phyloP scores from a whole-genome alignment of 2,797 vertebrate species.

The Manis crassicaudata region DNA sequence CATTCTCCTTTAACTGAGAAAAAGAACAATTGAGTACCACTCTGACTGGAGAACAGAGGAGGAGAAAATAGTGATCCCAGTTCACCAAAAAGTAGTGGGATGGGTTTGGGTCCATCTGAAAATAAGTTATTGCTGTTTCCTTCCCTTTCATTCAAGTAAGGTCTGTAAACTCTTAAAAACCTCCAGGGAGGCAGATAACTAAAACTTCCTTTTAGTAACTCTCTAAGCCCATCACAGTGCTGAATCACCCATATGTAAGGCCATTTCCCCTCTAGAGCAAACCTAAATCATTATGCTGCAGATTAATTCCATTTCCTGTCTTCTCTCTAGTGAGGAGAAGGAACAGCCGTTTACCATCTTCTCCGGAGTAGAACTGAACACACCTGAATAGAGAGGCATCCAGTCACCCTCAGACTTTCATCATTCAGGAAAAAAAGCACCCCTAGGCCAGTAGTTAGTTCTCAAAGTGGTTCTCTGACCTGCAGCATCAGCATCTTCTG shows the following conservation, averaged over 20 bases:
- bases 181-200: constrained; percentile 45
- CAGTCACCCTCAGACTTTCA: neutral
- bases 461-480: neutral
- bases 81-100: neutral
- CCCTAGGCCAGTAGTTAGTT: neutral
- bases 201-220: constrained; percentile 56
- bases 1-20: neutral
- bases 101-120: neutral
- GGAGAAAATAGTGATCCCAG: neutral
- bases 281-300: constrained; percentile 45
- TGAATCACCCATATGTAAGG: constrained; percentile 56
- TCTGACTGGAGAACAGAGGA: neutral
- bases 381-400: neutral
- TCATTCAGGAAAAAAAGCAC: neutral
- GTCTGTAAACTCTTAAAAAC: constrained; percentile 20
- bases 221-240: neutral
- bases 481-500: neutral
- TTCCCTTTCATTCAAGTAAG: neutral
- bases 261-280: constrained; percentile 27
- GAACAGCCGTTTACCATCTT: constrained; percentile 63
- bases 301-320: constrained; percentile 70
- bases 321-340: constrained; percentile 32
- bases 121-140: neutral
- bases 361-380: neutral
- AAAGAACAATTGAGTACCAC: neutral